These are phyloP conservation scores for Climacteris rufus DNA, from an alignment of 2,113 vertebrate species.

Conservation along the genomic window DNA sequence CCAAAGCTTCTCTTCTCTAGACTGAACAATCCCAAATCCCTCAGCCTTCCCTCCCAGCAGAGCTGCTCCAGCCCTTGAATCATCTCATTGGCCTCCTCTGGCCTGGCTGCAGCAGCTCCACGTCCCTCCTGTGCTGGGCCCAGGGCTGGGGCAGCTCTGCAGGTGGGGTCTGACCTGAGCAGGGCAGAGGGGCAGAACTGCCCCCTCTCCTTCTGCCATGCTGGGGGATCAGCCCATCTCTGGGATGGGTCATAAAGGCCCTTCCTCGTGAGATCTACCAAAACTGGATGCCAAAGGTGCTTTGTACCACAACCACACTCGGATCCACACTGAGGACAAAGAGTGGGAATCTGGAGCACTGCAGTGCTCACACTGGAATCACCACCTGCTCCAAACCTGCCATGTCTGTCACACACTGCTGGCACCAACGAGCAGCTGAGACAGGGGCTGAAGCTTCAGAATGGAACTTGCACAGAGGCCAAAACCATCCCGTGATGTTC, in stretches of 20 bases:
- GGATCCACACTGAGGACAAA: not conserved
- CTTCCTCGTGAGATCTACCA: not conserved
- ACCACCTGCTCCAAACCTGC: not conserved
- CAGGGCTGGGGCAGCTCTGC: not conserved
- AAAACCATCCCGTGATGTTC: not conserved
- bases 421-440: accelerated
- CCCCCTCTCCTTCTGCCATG: not conserved
- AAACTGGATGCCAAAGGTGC: not conserved
- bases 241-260: not conserved
- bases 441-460: accelerated
- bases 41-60: not conserved
- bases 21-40: not conserved
- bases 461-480: not conserved
- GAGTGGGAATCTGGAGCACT: not conserved
- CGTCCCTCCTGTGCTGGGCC: not conserved
- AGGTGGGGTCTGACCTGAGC: not conserved
- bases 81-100: not conserved
- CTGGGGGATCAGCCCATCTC: not conserved
- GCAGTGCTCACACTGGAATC: not conserved
- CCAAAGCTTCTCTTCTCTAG: not conserved
- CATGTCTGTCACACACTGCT: accelerated
- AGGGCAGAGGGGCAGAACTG: not conserved
- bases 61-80: not conserved
- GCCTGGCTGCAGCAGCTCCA: not conserved
- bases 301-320: accelerated